Base-by-base conservation (phyloP, 1,140 invertebrate species). In the Ptiloglossa arizonensis region DNA sequence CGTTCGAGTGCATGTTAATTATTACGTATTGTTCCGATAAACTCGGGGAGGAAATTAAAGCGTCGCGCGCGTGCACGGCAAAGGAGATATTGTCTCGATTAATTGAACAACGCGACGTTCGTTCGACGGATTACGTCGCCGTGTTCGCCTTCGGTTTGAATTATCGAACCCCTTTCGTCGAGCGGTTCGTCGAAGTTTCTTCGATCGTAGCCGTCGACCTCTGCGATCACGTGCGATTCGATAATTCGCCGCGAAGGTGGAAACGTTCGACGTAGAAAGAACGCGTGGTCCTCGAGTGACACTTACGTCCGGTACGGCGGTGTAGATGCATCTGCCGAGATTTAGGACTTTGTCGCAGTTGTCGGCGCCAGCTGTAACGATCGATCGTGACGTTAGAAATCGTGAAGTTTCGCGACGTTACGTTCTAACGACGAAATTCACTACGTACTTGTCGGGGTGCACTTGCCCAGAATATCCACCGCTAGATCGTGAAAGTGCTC, bases 271-370 rank as follows among this genome's bases (percentile, higher is more conserved):
- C n/a, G n/a, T n/a, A n/a, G n/a, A n/a, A n/a, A n/a, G n/a, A n/a
- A n/a, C n/a, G n/a, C n/a, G n/a, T n/a, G n/a, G n/a, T n/a, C n/a
- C n/a, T n/a, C n/a, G n/a, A n/a, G n/a, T n/a, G n/a, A 5, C 63
- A 88, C 86, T 88, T 73, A 91, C 90, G 6, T 87, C 86, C 22
- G 90, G 90, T 15, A 75, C 77, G 27, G 82, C 82, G 1, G 0
- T 4, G 3, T 88, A 76, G 5, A 89, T 78, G 38, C 91, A 92
- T 29, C 67, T 79, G 0, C 86, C 89, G 6, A 86, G 66, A 0
- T 86, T 84, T 70, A 80, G 90, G 22, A 91, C 83, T 59, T 85
- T 91, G 1, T 91, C 81, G 69, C 91, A 92, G 5, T 29, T n/a
- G 29, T 91, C 88, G 1, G 70, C 46, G 8, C 88, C 89, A 3